Evolutionary conservation across 2,888 invertebrate species (phyloP).

Genomic region (Harpalus rubripes): DNA sequence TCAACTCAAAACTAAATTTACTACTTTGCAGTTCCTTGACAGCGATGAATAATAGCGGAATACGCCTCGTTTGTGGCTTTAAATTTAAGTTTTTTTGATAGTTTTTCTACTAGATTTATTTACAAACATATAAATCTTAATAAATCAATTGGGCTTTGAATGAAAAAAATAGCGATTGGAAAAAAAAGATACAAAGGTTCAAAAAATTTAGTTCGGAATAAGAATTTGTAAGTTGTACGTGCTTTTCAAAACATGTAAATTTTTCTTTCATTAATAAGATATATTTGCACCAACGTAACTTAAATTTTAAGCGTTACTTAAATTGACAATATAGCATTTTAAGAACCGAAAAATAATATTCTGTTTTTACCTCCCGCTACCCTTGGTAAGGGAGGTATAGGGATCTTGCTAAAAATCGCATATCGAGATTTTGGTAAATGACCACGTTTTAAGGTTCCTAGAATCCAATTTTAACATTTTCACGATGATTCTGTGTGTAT

Average conservation of each 20-base stretch:
- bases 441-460: too few relatives aligned
- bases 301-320: not conserved
- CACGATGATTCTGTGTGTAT: too few relatives aligned
- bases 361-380: too few relatives aligned
- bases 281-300: not conserved
- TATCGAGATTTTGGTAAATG: too few relatives aligned
- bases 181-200: not conserved
- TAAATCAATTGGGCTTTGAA: constrained; percentile 42
- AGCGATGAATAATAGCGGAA: constrained; percentile 22
- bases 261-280: too few relatives aligned
- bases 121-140: constrained; percentile 50
- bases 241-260: too few relatives aligned
- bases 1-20: constrained; percentile 20
- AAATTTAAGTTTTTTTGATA: constrained; percentile 26
- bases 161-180: constrained; percentile 33
- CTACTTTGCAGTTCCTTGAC: constrained; percentile 24
- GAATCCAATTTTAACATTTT: too few relatives aligned
- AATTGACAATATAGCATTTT: not conserved
- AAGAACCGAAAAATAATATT: not conserved
- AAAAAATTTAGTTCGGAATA: constrained; percentile 47
- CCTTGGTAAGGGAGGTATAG: too few relatives aligned
- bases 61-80: constrained; percentile 10
- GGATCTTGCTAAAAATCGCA: too few relatives aligned
- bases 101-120: constrained; percentile 41
- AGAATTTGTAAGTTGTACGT: not conserved